These are phyloP conservation scores for Amphiprion clarkii DNA, from an alignment of 2,797 vertebrate species.

Conservation along the genomic window DNA sequence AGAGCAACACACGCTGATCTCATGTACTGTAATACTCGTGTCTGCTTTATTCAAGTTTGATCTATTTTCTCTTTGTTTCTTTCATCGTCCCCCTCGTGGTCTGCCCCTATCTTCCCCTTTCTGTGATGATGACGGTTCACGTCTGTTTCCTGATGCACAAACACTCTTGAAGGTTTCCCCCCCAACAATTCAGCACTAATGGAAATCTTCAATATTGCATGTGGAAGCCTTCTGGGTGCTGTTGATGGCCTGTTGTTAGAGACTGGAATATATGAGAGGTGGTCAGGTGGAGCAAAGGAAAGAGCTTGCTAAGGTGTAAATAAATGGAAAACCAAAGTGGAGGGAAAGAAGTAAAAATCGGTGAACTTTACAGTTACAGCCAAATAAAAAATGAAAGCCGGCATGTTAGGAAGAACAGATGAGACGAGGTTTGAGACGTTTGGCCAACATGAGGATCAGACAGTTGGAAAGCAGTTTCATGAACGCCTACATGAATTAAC, in stretches of 20 bases:
- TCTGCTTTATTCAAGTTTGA: slow-evolving; percentile 58
- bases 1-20: slow-evolving; percentile 32
- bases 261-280: slow-evolving; percentile 44
- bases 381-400: slow-evolving; percentile 26
- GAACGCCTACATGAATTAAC: neutral
- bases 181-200: slow-evolving; percentile 74
- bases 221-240: slow-evolving; percentile 67
- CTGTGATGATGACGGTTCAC: slow-evolving; percentile 43
- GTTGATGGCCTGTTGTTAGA: slow-evolving; percentile 68
- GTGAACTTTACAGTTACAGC: neutral
- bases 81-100: slow-evolving; percentile 1
- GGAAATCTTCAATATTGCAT: slow-evolving; percentile 79
- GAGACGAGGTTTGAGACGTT: neutral
- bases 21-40: slow-evolving; percentile 35
- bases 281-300: slow-evolving; percentile 41
- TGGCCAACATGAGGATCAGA: neutral
- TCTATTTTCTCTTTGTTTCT: slow-evolving; percentile 38
- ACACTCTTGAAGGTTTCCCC: slow-evolving; percentile 45
- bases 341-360: neutral
- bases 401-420: slow-evolving; percentile 3
- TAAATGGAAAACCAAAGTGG: slow-evolving; percentile 34
- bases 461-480: slow-evolving; percentile 4
- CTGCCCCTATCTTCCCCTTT: neutral
- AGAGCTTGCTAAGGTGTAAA: slow-evolving; percentile 32
- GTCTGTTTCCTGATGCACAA: slow-evolving; percentile 64